Evolutionary conservation across 2,888 invertebrate species (phyloP).

Genomic region (Rosalia funebris): DNA sequence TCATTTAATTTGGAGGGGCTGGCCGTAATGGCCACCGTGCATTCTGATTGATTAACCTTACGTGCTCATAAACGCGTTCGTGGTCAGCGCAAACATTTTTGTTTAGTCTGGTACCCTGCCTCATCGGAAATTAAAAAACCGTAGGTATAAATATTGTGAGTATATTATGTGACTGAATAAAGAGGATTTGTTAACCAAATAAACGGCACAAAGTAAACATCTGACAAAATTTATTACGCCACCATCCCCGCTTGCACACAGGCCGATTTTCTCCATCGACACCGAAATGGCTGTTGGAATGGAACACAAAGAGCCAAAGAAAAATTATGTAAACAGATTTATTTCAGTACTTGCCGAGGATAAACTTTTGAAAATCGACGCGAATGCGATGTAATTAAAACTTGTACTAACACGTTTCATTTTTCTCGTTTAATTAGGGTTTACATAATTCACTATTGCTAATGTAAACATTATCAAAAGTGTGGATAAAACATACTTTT

Average conservation of each 20-base stretch:
- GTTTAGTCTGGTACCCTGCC: slow-evolving; percentile 13
- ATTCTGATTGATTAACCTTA: slow-evolving; percentile 11
- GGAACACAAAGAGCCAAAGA: not conserved
- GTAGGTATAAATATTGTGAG: not conserved
- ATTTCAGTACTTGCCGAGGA: no score
- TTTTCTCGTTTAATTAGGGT: no score
- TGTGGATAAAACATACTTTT: no score
- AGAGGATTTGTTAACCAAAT: slow-evolving; percentile 2
- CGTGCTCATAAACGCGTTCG: slow-evolving; percentile 5
- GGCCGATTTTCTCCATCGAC: not conserved
- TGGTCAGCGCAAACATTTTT: slow-evolving; percentile 8
- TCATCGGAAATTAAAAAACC: slow-evolving; percentile 4
- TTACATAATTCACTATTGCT: no score
- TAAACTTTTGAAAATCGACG: no score
- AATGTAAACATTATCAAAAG: no score
- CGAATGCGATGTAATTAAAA: no score
- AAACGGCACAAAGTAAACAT: slow-evolving; percentile 5
- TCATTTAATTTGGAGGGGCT: no score
- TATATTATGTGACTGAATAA: slow-evolving; percentile 8
- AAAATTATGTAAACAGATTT: no score
- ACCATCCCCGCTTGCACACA: not conserved
- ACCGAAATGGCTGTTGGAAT: not conserved
- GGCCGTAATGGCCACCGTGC: no score
- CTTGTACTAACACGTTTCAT: no score
- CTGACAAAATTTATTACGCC: slow-evolving; percentile 6